Evolutionary conservation across 2,888 invertebrate species (phyloP), one percentile per base, ranked within the genome.

Genomic region (Cryptophagus acutangulus): DNA sequence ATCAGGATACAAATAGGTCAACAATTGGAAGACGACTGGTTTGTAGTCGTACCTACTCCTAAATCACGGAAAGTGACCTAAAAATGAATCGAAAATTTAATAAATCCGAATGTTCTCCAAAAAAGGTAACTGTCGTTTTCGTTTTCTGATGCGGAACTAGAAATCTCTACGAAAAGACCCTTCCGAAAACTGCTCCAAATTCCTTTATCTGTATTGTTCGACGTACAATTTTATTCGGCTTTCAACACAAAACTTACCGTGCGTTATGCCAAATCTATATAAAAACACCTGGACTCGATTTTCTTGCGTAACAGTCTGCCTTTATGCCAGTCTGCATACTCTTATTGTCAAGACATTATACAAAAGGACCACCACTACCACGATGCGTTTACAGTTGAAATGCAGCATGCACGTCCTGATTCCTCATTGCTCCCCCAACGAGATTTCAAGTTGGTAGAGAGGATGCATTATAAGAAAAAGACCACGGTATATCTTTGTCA

Each of bases 251-350:
- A 58, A 54, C 55, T 58, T 54, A 43, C 56, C 46, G 38, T 44
- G 47, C 44, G 44, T 48, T 57, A 58, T 59, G 58, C 58, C 58
- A 62, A 62, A 65, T 63, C 63, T 55, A 61, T 62, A 62, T 55
- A 62, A 63, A 64, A 63, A 63, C 65, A 65, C 65, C 65, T 65
- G 65, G 65, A 48, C 59, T 46, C 55, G 53, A 54, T 46, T 58
- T 61, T 57, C 63, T 59, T 61, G 53, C 59, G 58, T 52, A 60
- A 62, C 59, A 59, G 59, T 57, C 56, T 53, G 48, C 56, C 54
- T 61, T 57, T 33, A 40, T 42, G 26, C 33, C 46, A 38, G 57
- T 52, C 57, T 56, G 61, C 57, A 43, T 47, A n/a, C 42, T 45
- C 43, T 37, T 40, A 49, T 53, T 54, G 41, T 51, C 33, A 42